Percentiles rank a stretch among this genome's conserved stretches.
Conservation (phyloP, 2,888 invertebrate genomes). For the Galerucella calmariensis region DNA sequence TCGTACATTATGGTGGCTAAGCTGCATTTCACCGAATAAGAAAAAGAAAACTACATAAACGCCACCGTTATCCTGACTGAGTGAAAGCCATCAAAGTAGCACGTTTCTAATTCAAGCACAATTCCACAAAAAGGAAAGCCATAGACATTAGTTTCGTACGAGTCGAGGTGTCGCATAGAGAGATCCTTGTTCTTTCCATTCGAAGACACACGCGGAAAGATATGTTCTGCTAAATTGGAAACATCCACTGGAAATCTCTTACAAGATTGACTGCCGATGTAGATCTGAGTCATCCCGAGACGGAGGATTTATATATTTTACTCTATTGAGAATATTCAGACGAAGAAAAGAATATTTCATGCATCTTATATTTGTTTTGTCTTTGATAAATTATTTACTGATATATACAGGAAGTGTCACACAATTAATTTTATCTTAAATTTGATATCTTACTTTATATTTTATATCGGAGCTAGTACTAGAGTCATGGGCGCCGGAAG, state of each 20-base stretch:
- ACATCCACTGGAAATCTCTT: conserved; percentile 32
- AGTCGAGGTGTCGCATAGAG: conserved; percentile 34
- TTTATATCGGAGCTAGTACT: too few relatives aligned
- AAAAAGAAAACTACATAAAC: not conserved
- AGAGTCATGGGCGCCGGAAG: too few relatives aligned
- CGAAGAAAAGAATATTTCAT: too few relatives aligned
- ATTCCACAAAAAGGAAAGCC: conserved; percentile 39
- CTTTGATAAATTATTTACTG: too few relatives aligned
- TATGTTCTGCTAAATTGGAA: conserved; percentile 30
- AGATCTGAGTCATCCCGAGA: conserved; percentile 11
- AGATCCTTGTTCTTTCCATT: conserved; percentile 24
- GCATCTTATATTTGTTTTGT: too few relatives aligned
- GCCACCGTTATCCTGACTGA: conserved; percentile 27
- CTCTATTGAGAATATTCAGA: too few relatives aligned
- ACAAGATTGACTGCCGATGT: conserved; percentile 32
- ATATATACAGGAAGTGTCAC: too few relatives aligned
- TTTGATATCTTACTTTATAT: too few relatives aligned
- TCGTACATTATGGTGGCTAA: not conserved
- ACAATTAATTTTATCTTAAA: too few relatives aligned
- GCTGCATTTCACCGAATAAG: not conserved
- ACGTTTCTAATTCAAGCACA: conserved; percentile 42
- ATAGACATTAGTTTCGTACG: conserved; percentile 43
- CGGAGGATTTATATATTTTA: too few relatives aligned
- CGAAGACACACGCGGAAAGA: conserved; percentile 16
- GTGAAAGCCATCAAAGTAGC: conserved; percentile 42